Evolutionary conservation across 2,797 vertebrate genomes (phyloP).

Genomic region (Discoglossus pictus): DNA sequence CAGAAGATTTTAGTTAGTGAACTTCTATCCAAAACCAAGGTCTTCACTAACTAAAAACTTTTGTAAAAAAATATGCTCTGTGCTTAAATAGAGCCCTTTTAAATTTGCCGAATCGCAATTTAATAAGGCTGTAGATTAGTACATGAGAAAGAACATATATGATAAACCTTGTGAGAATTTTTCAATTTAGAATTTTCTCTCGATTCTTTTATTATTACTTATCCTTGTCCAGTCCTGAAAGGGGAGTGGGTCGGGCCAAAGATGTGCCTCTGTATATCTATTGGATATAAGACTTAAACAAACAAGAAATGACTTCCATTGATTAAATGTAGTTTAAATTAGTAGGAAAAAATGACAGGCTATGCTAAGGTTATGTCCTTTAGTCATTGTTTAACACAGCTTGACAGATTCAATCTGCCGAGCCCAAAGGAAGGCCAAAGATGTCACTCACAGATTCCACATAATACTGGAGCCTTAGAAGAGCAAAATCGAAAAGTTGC

Average conservation of each 20-base stretch:
- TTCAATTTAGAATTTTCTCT: constrained; percentile 51
- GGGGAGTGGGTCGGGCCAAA: constrained; percentile 61
- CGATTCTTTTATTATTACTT: constrained; percentile 52
- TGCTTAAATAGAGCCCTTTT: too few relatives aligned
- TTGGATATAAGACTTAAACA: constrained; percentile 76
- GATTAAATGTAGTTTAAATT: constrained; percentile 88
- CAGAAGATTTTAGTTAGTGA: too few relatives aligned
- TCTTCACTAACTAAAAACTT: too few relatives aligned
- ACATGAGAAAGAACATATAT: constrained; percentile 33
- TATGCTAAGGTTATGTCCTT: constrained; percentile 75
- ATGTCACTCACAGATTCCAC: constrained; percentile 71
- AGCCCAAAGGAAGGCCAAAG: constrained; percentile 71
- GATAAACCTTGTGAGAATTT: constrained; percentile 5
- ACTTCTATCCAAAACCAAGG: too few relatives aligned
- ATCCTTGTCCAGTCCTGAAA: constrained; percentile 56
- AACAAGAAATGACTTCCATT: constrained; percentile 85
- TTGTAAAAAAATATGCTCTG: too few relatives aligned
- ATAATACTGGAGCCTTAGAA: constrained; percentile 67
- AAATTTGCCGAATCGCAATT: too few relatives aligned
- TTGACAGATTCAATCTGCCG: constrained; percentile 87
- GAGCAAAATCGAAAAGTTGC: constrained; percentile 80
- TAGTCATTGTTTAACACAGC: constrained; percentile 82
- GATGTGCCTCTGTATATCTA: constrained; percentile 59
- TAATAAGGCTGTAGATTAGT: too few relatives aligned
- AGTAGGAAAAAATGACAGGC: constrained; percentile 74